Base-by-base conservation (phyloP, 2,797 vertebrate species). In the Aldrovandia affinis region DNA sequence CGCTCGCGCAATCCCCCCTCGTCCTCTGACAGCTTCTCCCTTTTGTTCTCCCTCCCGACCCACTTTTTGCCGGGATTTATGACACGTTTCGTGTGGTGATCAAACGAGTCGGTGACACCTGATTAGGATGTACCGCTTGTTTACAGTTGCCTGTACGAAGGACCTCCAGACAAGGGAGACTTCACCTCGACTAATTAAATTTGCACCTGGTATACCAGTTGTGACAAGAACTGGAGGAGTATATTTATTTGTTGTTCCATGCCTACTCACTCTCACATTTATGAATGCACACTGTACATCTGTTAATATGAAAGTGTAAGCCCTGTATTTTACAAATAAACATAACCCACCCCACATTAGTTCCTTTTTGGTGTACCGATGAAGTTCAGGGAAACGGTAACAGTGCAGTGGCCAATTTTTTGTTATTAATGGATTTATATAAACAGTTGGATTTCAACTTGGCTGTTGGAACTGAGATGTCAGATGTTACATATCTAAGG, bases 121-220 rank as follows among this genome's bases (percentile, higher is more conserved):
- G 97, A 97, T 97, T 97, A 97, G 96, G 87, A 91, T 95, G 94
- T 96, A 95, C 93, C 93, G 94, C 94, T 96, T 98, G 97, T 98
- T 97, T 97, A 97, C 96, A 96, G 96, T 96, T 93, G 94, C 95
- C 95, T 95, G 92, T 94, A 89, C 93, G 91, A 94, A 96, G 93
- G 95, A 96, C 93, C 93, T 91, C 90, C 89, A 94, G 94, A 97
- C 96, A 96, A 95, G 95, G 95, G 95, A 96, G 95, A 95, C 96
- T 96, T 97, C 96, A 96, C 92, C 95, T 93, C 90, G 94, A 92
- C 95, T 97, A 98, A 98, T 98, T 98, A 98, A 97, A 98, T 97
- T 96, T 98, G 96, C 97, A 97, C 97, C 96, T 94, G 94, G 95
- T 94, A 92, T 91, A 91, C 94, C 94, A 94, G 94, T 93, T 94